These are phyloP conservation scores for Pandemis cinnamomeana DNA, from an alignment of 2,888 invertebrate genomes.

Conservation along the genomic window DNA sequence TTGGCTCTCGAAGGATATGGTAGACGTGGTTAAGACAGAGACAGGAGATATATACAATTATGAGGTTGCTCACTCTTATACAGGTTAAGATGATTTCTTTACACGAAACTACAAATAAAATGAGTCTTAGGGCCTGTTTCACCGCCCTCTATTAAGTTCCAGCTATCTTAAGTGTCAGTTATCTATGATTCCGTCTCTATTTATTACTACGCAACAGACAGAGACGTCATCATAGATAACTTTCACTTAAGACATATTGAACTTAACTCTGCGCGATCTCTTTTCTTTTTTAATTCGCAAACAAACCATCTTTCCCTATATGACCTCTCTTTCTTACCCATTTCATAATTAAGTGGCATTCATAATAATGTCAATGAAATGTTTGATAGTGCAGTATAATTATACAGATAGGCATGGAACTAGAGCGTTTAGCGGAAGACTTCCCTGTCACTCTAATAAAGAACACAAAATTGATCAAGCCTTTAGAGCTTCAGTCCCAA, in stretches of 20 bases:
- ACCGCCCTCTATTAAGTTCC: too few relatives aligned
- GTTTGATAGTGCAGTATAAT: neutral
- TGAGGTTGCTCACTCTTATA: neutral
- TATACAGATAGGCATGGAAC: neutral
- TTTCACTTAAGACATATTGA: too few relatives aligned
- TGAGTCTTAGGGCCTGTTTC: too few relatives aligned
- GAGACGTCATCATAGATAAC: too few relatives aligned
- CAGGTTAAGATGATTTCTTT: conserved; percentile 1
- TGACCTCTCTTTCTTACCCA: neutral
- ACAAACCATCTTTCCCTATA: neutral
- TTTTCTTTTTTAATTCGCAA: too few relatives aligned
- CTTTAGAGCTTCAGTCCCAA: too few relatives aligned
- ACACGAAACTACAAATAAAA: neutral
- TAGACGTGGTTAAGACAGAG: conserved; percentile 17
- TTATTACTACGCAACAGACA: too few relatives aligned
- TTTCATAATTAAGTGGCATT: neutral
- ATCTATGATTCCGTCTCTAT: too few relatives aligned
- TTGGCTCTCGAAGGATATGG: conserved; percentile 15
- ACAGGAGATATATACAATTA: conserved; percentile 5
- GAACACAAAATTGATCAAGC: too few relatives aligned
- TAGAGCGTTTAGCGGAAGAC: neutral
- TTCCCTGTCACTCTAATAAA: too few relatives aligned
- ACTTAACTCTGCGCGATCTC: too few relatives aligned
- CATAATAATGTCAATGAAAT: neutral
- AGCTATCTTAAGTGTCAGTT: too few relatives aligned